Base-by-base conservation (phyloP, 1,140 invertebrate genomes). In the Nilaparvata lugens region DNA sequence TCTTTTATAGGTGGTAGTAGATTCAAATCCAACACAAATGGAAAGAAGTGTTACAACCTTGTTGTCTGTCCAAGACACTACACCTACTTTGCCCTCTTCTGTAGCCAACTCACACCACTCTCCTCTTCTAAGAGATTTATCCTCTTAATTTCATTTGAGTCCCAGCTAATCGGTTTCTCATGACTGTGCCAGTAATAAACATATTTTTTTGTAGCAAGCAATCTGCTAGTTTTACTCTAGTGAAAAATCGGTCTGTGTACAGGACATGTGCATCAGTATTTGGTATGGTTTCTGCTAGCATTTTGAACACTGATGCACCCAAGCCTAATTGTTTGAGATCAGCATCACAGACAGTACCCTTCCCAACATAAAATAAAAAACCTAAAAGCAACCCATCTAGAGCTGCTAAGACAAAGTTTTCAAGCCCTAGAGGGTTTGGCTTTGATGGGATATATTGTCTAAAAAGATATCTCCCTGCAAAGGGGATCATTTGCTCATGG, bases 211-310 rank as follows among this genome's bases (percentile, higher is more conserved):
- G 9, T 4, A 61, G 24, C 21, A 56, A 13, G 11, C 21, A 48
- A 13, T 56, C 24, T 9, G 56, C 18, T 2, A 56, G 38, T 14
- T 43, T 24, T 11, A 61, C 24, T 14, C 28, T 45, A 2, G 55
- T 57, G 59, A 69, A 69, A 63, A 66, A 69, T 52, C 65, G 58
- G 52, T 69, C 65, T 52, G 67, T 48, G 45, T 48, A 69, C 60
- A 62, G 64, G 6, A 68, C 21, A 56, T 51, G 64, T 53, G 62
- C 65, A 28, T 53, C 53, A 61, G 53, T 38, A 19, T 65, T 48
- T 48, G 45, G 45, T 23, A 48, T 23, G 21, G 16, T 18, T 48
- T 48, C 45, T 19, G 45, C 21, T 18, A 48, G 45, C 21, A 48
- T 19, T 48, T 48, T 48, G 16, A 48, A 62, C 11, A 66, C 25